These are phyloP conservation scores for Plotosus lineatus DNA, from an alignment of 2,113 vertebrate genomes.

Conservation along the genomic window DNA sequence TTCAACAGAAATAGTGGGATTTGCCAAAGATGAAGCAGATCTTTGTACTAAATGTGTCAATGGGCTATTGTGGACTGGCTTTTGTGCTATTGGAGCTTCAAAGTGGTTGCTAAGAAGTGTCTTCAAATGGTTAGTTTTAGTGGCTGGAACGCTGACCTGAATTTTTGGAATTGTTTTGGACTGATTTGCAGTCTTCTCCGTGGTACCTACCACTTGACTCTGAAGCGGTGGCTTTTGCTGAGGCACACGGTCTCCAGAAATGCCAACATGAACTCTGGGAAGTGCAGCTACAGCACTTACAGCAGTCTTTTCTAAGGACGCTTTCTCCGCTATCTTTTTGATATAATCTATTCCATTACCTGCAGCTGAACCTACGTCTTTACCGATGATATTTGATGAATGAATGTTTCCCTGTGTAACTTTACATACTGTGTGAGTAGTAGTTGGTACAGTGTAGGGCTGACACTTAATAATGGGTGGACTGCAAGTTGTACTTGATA, in stretches of 20 bases:
- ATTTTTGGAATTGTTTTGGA: constrained; percentile 26
- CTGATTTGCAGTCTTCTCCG: neutral
- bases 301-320: neutral
- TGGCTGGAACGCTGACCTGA: neutral
- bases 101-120: constrained; percentile 9
- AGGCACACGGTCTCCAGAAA: constrained; percentile 7
- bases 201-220: neutral
- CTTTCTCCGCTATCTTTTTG: neutral
- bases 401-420: neutral
- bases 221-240: constrained; percentile 30
- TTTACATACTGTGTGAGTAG: neutral
- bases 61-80: neutral
- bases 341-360: neutral
- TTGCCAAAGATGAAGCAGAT: neutral
- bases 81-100: constrained; percentile 7
- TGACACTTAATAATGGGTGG: constrained; percentile 21
- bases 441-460: neutral
- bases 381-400: neutral
- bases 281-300: neutral
- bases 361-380: neutral
- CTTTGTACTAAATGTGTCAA: constrained; percentile 2
- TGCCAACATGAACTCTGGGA: constrained; percentile 19
- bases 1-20: neutral
- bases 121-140: neutral
- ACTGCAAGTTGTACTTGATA: neutral